Conservation (phyloP, 2,888 invertebrate genomes). For the Adelphocoris suturalis region DNA sequence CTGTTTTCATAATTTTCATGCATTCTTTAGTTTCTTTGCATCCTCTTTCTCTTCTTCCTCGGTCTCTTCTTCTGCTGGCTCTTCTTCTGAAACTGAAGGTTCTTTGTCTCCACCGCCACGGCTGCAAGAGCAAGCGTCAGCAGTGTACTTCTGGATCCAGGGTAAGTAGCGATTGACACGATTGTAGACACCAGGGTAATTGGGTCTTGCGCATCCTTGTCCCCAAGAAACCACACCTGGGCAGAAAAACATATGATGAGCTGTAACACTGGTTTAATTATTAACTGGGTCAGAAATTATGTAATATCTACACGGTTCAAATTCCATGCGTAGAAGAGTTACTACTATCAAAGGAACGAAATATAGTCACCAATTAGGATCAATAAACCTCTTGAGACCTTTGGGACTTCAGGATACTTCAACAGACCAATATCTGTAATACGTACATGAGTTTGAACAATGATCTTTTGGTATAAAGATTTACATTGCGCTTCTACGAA, state of each 20-base stretch:
- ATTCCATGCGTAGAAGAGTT: too few relatives aligned
- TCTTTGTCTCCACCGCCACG: slow-evolving; percentile 16
- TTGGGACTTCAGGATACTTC: too few relatives aligned
- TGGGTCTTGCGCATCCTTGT: slow-evolving; percentile 83
- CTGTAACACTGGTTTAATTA: not conserved
- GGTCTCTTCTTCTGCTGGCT: not conserved
- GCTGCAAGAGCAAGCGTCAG: slow-evolving; percentile 89
- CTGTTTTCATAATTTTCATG: not conserved
- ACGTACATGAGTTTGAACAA: too few relatives aligned
- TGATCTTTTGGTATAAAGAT: too few relatives aligned
- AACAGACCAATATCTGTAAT: too few relatives aligned
- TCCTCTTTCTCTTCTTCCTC: slow-evolving; percentile 43
- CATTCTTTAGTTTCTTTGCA: not conserved
- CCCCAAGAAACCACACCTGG: slow-evolving; percentile 89
- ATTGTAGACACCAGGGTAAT: slow-evolving; percentile 82
- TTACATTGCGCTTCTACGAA: too few relatives aligned
- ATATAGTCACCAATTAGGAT: too few relatives aligned
- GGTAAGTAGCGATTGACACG: slow-evolving; percentile 81
- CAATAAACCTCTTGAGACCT: too few relatives aligned
- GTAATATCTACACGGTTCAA: too few relatives aligned
- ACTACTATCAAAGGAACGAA: too few relatives aligned
- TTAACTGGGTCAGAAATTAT: too few relatives aligned
- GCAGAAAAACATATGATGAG: not conserved
- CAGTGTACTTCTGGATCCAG: slow-evolving; percentile 89
- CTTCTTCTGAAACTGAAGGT: slow-evolving; percentile 17